Base-by-base conservation (phyloP, 53 echinoderm and acorn worm species). In the Astropecten irregularis region DNA sequence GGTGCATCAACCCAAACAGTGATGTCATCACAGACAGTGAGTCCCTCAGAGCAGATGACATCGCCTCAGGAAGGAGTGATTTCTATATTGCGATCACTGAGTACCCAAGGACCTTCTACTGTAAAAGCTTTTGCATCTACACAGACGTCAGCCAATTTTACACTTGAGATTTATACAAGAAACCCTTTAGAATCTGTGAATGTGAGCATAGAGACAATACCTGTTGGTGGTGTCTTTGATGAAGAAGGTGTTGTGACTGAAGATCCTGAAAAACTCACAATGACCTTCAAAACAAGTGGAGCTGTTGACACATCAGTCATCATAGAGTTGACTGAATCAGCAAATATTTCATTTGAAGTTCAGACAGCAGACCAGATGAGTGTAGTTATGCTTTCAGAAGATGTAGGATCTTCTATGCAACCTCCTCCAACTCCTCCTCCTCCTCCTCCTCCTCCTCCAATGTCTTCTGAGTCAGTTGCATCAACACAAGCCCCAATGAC, bases 91-190 rank as follows among this genome's bases (percentile, higher is more conserved):
- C 32, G 52, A n/a, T n/a, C 21, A 20, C 20, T 71, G 51, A 71
- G 51, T 32, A 51, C 71, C 34, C 2, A 49, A 27, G 71, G 71
- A 34, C 33, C n/a, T 18, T n/a, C 50, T 34, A 9, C 22, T 6
- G 21, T 71, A n/a, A 71, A 25, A 71, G 71, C 71, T 48, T 52
- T 32, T 53, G 22, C 71, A 3, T 71, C 71, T 51, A 34, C 71
- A 2, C n/a, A 14, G 19, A 20, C 33, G 21, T 52, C 71, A 8
- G 36, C 71, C 30, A 71, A 52, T 53, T 71, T 51, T 33, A 69
- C 52, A 9, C 23, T 71, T 2, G 34, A 33, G 19, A 51, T 71
- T 3, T 53, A 71, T 21, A 71, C 71, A 13, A 71, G 34, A 20
- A 36, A 71, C 51, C 71, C 71, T 11, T 15, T 4, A 8, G 25